A percentile compares a stretch with the other conserved stretches of the same genome.
Conservation (phyloP, 2,797 vertebrate species). For the Sphenodon punctatus region DNA sequence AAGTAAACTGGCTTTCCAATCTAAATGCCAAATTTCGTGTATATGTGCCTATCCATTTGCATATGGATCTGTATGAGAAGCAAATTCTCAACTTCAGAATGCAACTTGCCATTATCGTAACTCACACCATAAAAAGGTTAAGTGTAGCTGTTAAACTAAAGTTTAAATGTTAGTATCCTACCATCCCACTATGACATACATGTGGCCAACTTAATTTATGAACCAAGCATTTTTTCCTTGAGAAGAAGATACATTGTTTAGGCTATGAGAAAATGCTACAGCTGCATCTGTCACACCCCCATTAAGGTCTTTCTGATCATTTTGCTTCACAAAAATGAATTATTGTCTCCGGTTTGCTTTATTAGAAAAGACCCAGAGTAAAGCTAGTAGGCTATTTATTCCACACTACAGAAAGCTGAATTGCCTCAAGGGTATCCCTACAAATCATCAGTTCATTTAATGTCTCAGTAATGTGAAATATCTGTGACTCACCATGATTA, state of each 20-base stretch:
- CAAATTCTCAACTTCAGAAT: neutral
- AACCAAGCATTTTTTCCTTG: neutral
- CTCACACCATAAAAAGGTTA: neutral
- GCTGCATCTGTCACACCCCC: slow-evolving; percentile 38
- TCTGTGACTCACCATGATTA: slow-evolving; percentile 5
- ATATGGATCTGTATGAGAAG: neutral
- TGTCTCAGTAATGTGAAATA: slow-evolving; percentile 20
- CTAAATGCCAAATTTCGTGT: neutral
- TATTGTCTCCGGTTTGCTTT: slow-evolving; percentile 15
- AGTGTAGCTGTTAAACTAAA: neutral
- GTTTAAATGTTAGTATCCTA: neutral
- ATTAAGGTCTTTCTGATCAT: slow-evolving; percentile 47
- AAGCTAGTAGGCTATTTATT: slow-evolving; percentile 32
- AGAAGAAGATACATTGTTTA: slow-evolving; percentile 31
- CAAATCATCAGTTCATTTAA: slow-evolving; percentile 8
- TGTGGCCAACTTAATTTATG: slow-evolving; percentile 26
- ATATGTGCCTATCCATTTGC: neutral
- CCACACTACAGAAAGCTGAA: slow-evolving; percentile 21
- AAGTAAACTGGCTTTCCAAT: neutral
- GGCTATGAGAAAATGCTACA: slow-evolving; percentile 19
- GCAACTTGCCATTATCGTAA: neutral
- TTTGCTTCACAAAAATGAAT: slow-evolving; percentile 33
- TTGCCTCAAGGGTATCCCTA: neutral
- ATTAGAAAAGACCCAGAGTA: slow-evolving; percentile 3
- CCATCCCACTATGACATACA: neutral